Conservation (phyloP, 2,888 invertebrate species). For the Rhamnusium bicolor region DNA sequence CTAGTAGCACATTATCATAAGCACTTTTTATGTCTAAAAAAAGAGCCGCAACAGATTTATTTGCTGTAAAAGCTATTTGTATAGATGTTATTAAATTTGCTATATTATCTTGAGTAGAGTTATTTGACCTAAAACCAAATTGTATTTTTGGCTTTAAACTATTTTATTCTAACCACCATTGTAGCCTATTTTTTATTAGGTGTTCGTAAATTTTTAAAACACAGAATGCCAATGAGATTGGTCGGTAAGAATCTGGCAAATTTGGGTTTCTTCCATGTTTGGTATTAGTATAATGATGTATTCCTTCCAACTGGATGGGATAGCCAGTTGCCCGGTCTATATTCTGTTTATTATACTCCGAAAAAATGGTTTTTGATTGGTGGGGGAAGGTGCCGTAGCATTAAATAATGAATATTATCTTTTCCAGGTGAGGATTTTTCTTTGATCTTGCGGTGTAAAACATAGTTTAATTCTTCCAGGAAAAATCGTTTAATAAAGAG, state of each 20-base stretch:
- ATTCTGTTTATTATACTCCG: not conserved
- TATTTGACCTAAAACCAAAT: not conserved
- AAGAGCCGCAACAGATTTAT: not conserved
- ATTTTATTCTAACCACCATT: not conserved
- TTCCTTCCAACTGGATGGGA: not conserved
- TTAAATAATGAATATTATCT: not conserved
- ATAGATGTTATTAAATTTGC: not conserved
- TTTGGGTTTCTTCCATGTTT: not conserved
- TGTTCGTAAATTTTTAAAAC: not conserved
- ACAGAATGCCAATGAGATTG: not conserved
- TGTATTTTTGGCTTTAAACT: not conserved
- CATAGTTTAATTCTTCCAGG: not conserved
- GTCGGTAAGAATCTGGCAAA: not conserved
- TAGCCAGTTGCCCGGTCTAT: not conserved
- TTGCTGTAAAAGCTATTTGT: not conserved
- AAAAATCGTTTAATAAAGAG: not conserved
- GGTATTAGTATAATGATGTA: not conserved
- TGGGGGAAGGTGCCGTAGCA: not conserved
- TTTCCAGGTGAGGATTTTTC: not conserved
- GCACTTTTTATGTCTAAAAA: not conserved
- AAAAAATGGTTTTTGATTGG: not conserved
- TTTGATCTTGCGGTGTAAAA: not conserved
- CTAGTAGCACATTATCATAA: not conserved
- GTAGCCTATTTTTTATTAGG: not conserved
- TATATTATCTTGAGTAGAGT: not conserved